These are phyloP conservation scores for Lithophane leautieri DNA, from an alignment of 2,888 invertebrate genomes.

Conservation along the genomic window DNA sequence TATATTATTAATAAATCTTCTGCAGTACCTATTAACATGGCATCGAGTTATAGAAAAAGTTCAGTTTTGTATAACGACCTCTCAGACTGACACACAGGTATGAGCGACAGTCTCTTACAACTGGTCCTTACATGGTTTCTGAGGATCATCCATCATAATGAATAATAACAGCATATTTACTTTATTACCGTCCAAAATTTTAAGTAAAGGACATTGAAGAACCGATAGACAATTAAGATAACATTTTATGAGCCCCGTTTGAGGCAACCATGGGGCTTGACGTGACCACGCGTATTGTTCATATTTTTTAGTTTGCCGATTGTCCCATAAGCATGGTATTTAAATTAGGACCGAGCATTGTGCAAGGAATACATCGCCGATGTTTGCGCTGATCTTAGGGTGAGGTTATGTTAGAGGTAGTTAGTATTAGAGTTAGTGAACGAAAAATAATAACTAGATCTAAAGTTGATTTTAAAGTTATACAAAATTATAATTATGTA, in stretches of 20 bases:
- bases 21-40: too few relatives aligned
- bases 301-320: conserved; percentile 86
- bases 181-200: conserved; percentile 22
- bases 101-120: not conserved
- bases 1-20: conserved; percentile 75
- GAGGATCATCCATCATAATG: conserved; percentile 19
- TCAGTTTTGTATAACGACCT: too few relatives aligned
- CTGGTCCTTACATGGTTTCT: not conserved
- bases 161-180: conserved; percentile 23
- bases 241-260: conserved; percentile 34
- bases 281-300: conserved; percentile 83
- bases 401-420: conserved; percentile 51
- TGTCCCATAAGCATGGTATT: conserved; percentile 86
- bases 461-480: too few relatives aligned
- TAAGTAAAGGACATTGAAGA: conserved; percentile 23
- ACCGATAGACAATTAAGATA: conserved; percentile 58
- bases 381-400: conserved; percentile 71
- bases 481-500: too few relatives aligned
- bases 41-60: too few relatives aligned
- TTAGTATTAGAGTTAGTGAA: not conserved
- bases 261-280: conserved; percentile 79
- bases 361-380: conserved; percentile 83
- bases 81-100: not conserved
- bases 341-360: conserved; percentile 88
- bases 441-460: too few relatives aligned